These are phyloP conservation scores for Napeogenes inachia DNA, from an alignment of 2,888 invertebrate species.

Conservation along the genomic window DNA sequence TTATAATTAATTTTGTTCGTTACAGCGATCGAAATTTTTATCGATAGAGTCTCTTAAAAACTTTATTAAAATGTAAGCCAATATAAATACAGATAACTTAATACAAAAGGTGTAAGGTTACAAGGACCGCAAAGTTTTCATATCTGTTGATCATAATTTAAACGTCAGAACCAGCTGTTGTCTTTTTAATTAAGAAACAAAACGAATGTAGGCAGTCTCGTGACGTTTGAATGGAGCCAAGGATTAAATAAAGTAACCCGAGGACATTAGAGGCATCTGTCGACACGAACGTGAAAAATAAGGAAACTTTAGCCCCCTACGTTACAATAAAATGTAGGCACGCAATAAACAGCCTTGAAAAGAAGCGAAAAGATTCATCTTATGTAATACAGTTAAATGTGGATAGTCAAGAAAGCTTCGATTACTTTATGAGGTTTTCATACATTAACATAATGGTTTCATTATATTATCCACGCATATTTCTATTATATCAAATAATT, in stretches of 20 bases:
- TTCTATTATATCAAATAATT: too few species aligned
- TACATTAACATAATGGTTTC: too few species aligned
- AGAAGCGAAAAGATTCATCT: conserved; percentile 5
- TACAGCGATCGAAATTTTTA: too few species aligned
- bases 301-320: conserved; percentile 44
- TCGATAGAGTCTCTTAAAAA: too few species aligned
- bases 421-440: too few species aligned
- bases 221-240: conserved; percentile 24
- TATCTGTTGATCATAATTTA: conserved; percentile 6
- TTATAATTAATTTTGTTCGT: too few species aligned
- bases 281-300: conserved; percentile 45
- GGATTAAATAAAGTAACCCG: conserved; percentile 44
- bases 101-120: not conserved
- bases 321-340: conserved; percentile 52
- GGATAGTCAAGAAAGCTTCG: not conserved
- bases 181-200: conserved; percentile 22
- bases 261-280: conserved; percentile 48
- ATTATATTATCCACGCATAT: too few species aligned
- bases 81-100: not conserved
- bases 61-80: too few species aligned
- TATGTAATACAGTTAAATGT: not conserved
- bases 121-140: conserved; percentile 7
- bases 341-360: conserved; percentile 23
- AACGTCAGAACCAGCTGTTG: conserved; percentile 12
- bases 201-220: conserved; percentile 14